Evolutionary conservation across 2,113 vertebrate genomes (phyloP), one percentile per base, ranked within the genome.

Genomic region (Melanocharis versteri): DNA sequence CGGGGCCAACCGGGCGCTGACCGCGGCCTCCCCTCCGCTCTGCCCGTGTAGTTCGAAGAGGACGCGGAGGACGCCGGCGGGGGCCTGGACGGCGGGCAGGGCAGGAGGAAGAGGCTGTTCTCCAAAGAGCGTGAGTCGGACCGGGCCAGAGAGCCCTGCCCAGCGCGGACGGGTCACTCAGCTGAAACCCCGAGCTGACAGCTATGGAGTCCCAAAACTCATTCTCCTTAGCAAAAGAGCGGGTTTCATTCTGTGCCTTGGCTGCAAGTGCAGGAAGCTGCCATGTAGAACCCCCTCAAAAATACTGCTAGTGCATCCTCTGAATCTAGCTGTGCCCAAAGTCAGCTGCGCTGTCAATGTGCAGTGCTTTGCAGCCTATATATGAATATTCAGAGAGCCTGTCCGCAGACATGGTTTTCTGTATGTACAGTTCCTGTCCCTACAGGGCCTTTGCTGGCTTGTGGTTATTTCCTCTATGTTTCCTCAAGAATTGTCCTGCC

Each of bases 71-170:
- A 99, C 23, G 98, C 98, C 13, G 97, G 97, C 62, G 97, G 98
- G 54, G 98, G 99, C 10, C 91, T 97, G 10, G 99, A 99, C 26
- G 98, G 98, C 21, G 98, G 98, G 76, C 99, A 99, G 71, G 99
- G 99, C 24, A 98, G 97, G 92, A 98, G 99, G 88, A 99, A 99
- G 92, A 94, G 99, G 89, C 98, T 99, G 28, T 99, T 99, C 97
- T 99, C 99, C 61, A 99, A 99, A 97, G 99, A 99, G 95, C 97
- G 98, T 98, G 97, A 98, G 98, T 97, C 7, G 23, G 10, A 10
- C 33, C 7, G 31, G 50, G 50, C 8, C 37, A 5, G 11, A 17
- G 22, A 7, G 8, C 31, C n/a, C 24, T 53, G 69, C 23, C 23
- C 37, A 16, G 33, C 33, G 53, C 47, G 26, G 47, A 16, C 54